These are phyloP conservation scores for Halictus ligatus DNA, from an alignment of 2,888 invertebrate species.

Conservation along the genomic window DNA sequence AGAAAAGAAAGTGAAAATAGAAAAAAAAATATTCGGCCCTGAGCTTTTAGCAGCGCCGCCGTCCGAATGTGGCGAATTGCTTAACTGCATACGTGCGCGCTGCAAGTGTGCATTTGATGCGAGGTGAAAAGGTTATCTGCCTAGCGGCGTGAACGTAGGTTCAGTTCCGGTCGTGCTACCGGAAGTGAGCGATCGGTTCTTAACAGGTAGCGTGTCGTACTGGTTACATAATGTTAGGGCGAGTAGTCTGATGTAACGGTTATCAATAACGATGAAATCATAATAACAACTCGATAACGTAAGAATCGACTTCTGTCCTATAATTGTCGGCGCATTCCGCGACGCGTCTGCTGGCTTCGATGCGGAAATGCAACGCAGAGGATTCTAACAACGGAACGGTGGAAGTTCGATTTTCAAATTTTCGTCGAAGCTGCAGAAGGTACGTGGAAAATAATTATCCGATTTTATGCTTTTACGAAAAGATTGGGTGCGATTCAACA, in stretches of 20 bases:
- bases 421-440: not conserved
- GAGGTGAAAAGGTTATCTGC: constrained; percentile 21
- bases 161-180: constrained; percentile 16
- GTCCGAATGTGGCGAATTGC: constrained; percentile 26
- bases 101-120: not conserved
- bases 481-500: no score
- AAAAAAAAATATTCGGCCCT: constrained; percentile 42
- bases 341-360: not conserved
- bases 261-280: not conserved
- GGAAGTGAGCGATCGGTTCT: not conserved
- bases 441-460: not conserved
- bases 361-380: not conserved
- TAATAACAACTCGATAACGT: not conserved
- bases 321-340: not conserved
- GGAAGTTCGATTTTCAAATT: not conserved
- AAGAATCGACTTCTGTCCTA: not conserved
- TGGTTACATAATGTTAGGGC: constrained; percentile 3
- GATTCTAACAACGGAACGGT: not conserved
- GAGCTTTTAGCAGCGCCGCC: constrained; percentile 33
- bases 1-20: no score
- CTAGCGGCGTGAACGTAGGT: not conserved
- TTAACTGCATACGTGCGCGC: constrained; percentile 29
- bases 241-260: not conserved
- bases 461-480: not conserved
- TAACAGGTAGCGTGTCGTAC: not conserved